These are phyloP conservation scores for Chamaea fasciata DNA, from an alignment of 2,113 vertebrate species.

Conservation along the genomic window DNA sequence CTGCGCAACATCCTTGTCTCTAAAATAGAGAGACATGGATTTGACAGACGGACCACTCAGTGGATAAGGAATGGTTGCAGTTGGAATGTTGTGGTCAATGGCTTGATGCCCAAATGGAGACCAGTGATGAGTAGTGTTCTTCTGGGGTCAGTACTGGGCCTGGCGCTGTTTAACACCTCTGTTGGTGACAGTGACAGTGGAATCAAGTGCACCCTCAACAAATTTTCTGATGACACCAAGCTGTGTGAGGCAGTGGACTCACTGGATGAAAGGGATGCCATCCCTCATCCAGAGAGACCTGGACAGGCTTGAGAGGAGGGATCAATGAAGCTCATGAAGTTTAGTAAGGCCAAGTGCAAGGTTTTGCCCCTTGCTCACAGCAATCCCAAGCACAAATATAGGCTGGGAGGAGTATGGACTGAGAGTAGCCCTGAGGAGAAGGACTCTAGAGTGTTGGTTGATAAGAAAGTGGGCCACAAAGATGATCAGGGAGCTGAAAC, in stretches of 20 bases:
- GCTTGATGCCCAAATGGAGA: neutral
- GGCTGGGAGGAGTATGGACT: neutral
- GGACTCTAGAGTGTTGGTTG: neutral
- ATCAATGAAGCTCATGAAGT: no score
- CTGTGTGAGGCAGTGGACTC: neutral
- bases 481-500: neutral
- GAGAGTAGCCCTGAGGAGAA: neutral
- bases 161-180: neutral
- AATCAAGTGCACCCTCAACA: neutral
- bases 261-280: neutral
- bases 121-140: neutral
- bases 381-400: neutral
- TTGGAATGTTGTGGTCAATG: neutral
- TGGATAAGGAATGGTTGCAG: neutral
- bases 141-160: neutral
- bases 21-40: neutral
- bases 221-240: neutral
- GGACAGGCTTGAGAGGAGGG: neutral
- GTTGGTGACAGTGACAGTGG: neutral
- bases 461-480: neutral
- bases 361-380: neutral
- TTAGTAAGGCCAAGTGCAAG: neutral
- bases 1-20: neutral
- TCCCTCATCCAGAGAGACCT: neutral
- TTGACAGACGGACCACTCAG: fast-evolving